Evolutionary conservation across 2,113 vertebrate genomes (phyloP).

Genomic region (Pseudorectes ferrugineus): DNA sequence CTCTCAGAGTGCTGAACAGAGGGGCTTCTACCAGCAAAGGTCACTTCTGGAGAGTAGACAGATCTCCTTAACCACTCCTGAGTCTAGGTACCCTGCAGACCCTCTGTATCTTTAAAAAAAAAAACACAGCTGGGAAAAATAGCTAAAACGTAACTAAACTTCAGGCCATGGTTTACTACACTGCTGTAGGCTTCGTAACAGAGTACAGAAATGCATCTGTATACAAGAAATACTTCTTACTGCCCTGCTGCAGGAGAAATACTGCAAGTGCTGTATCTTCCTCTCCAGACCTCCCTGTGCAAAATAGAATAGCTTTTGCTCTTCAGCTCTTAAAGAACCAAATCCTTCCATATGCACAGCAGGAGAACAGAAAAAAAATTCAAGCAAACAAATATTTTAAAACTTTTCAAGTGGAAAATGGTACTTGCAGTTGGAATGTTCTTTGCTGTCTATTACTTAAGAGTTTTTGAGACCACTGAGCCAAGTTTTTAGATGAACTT

Average conservation of each 20-base stretch:
- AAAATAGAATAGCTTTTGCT: background rate
- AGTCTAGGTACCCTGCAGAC: background rate
- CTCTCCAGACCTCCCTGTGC: background rate
- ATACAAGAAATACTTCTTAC: background rate
- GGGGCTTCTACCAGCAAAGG: background rate
- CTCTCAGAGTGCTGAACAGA: background rate
- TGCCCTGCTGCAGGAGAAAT: background rate
- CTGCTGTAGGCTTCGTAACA: background rate
- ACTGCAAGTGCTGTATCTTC: background rate
- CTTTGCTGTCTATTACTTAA: background rate
- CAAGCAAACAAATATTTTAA: background rate
- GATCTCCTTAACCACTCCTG: background rate
- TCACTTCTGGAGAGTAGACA: background rate
- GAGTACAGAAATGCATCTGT: background rate
- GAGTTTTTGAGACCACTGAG: background rate
- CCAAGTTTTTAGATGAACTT: background rate
- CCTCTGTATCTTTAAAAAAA: background rate
- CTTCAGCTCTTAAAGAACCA: background rate
- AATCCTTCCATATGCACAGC: background rate
- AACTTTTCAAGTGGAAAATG: background rate
- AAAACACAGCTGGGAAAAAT: background rate
- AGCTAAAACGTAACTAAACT: background rate
- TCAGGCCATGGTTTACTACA: background rate
- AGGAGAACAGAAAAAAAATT: background rate
- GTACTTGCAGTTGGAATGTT: background rate